Conservation (phyloP, 2,888 invertebrate genomes). For the Dorcus hopei region DNA sequence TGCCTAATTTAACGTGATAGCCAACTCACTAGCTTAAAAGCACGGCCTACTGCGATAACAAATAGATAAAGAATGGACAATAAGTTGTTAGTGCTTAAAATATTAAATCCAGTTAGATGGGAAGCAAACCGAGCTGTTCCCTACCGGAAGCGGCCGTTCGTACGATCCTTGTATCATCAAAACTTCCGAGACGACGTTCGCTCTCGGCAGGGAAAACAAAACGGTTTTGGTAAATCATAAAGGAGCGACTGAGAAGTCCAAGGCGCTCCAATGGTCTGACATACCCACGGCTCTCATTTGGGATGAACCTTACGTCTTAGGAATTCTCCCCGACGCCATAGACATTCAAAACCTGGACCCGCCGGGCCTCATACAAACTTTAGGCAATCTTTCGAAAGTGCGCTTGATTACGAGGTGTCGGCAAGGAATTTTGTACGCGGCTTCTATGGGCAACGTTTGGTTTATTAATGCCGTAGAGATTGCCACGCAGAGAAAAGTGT, state of each 20-base stretch:
- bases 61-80: not conserved
- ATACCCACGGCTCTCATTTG: conserved; percentile 74
- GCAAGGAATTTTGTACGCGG: conserved; percentile 79
- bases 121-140: conserved; percentile 77
- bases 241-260: conserved; percentile 65
- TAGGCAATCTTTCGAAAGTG: conserved; percentile 45
- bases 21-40: too few species aligned
- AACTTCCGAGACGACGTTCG: conserved; percentile 70
- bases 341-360: conserved; percentile 82
- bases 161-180: conserved; percentile 82
- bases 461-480: conserved; percentile 78
- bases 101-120: conserved; percentile 47
- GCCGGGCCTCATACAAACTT: conserved; percentile 47
- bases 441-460: conserved; percentile 87
- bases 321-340: conserved; percentile 76
- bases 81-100: not conserved
- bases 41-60: too few species aligned
- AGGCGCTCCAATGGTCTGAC: conserved; percentile 77
- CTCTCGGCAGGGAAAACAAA: conserved; percentile 82
- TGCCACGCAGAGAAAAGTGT: conserved; percentile 75
- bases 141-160: conserved; percentile 73
- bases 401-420: conserved; percentile 71
- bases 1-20: too few species aligned
- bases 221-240: conserved; percentile 81
- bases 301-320: conserved; percentile 91